Base-by-base conservation (phyloP, 2,797 vertebrate species). In the Hyperoplus lanceolatus region DNA sequence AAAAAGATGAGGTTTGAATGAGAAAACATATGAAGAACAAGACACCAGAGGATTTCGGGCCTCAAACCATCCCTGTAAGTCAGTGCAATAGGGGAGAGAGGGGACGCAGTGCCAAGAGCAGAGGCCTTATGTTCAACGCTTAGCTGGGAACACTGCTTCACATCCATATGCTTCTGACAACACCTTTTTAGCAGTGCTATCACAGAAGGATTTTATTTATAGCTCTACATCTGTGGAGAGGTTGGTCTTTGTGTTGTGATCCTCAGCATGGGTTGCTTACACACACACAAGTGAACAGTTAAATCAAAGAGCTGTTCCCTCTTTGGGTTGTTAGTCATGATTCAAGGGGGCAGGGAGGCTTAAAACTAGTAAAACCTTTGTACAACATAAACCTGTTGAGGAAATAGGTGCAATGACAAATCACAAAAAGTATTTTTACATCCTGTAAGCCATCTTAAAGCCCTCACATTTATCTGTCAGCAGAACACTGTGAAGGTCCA, bases 171-270 rank as follows among this genome's bases (percentile, higher is more conserved):
- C 45, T 60, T 73, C 29, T 36, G 56, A 69, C 74, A 79, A 81
- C 84, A 82, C 72, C 36, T 73, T 46, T 11, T 67, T 89, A 86
- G 80, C 79, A 67, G 79, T 77, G 85, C 75, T 41, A 67, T 86
- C 59, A 39, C 73, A 49, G 59, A 65, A 73, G 74, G 69, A 80
- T 70, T 29, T 29, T 86, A 84, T 90, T 85, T 81, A 80, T 81
- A 86, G 61, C 51, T 12, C 10, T 36, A 48, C 56, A 63, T 82
- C 79, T 65, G 69, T 13, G 55, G 46, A 41, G 76, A 72, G 48
- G 64, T 8, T 1, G 7, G 21, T 64, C 59, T 61, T 9, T 36
- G 56, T 79, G 63, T 71, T 9, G 6, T 1, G 65, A 66, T 60
- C 21, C 21, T 66, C 1, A 1, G 51, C 59, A 58, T 43, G 36